Evolutionary conservation across 2,797 vertebrate species (phyloP).

Genomic region (Odontamblyopus lacepedii): DNA sequence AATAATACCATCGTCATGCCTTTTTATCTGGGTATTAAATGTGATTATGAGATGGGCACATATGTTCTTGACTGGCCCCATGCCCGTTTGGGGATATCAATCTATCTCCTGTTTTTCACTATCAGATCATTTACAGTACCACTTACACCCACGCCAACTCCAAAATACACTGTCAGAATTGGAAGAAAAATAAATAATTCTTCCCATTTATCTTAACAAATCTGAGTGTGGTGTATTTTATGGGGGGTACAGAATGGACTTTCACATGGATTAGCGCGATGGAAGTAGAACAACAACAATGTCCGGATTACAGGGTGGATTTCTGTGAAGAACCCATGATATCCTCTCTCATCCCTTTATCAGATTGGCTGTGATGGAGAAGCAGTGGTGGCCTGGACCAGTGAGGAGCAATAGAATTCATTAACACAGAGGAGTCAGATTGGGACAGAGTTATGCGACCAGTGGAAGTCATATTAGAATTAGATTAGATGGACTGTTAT

Average conservation of each 20-base stretch:
- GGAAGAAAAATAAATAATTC: neutral
- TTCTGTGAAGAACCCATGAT: conserved; percentile 79
- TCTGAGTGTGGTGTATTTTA: conserved; percentile 42
- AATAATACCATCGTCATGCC: conserved; percentile 6
- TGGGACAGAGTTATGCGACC: conserved; percentile 46
- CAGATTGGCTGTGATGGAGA: conserved; percentile 71
- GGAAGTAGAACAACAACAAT: conserved; percentile 76
- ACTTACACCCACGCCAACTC: too few species aligned
- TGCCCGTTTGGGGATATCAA: conserved; percentile 55
- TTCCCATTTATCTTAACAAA: conserved; percentile 26
- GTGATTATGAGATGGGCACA: conserved; percentile 60
- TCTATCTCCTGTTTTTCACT: conserved; percentile 28
- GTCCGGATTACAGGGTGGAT: conserved; percentile 78
- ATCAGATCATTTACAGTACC: too few species aligned
- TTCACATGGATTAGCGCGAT: conserved; percentile 67
- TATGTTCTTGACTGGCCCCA: conserved; percentile 60
- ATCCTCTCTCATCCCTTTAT: conserved; percentile 79
- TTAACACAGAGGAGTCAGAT: conserved; percentile 58
- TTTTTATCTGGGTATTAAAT: conserved; percentile 58
- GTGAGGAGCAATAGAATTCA: conserved; percentile 58
- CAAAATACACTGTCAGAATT: conserved; percentile 2
- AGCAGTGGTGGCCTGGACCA: conserved; percentile 47
- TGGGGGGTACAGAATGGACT: conserved; percentile 56
- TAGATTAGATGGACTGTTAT: conserved; percentile 1
- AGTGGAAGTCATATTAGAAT: conserved; percentile 37